Evolutionary conservation across 1,140 invertebrate species (phyloP).

Genomic region (Rhizoglyphus robini): DNA sequence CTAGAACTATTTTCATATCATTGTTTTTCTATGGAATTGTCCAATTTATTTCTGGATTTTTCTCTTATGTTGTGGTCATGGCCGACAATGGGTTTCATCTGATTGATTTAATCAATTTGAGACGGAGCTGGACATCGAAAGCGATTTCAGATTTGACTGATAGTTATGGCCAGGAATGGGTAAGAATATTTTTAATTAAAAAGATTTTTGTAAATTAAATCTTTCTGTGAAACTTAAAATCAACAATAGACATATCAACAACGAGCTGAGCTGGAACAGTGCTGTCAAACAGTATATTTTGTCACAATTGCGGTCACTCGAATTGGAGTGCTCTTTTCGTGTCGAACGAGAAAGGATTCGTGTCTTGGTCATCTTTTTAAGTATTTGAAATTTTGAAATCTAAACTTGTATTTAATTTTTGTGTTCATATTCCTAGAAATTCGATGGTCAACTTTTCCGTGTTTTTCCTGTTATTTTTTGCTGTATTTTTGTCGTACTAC

Average conservation of each 20-base stretch:
- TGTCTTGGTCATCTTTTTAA: constrained; percentile 49
- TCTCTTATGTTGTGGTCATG: constrained; percentile 45
- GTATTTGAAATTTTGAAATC: too few species aligned
- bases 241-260: constrained; percentile 39
- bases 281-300: constrained; percentile 54
- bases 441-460: constrained; percentile 55
- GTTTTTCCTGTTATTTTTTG: constrained; percentile 53
- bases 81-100: constrained; percentile 46
- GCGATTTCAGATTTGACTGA: constrained; percentile 43
- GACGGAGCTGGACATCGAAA: constrained; percentile 42
- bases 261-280: constrained; percentile 48
- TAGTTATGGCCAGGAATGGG: constrained; percentile 48
- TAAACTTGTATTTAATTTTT: too few species aligned
- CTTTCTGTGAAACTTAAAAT: too few species aligned
- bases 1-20: constrained; percentile 70
- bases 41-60: constrained; percentile 41
- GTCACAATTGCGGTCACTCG: constrained; percentile 52
- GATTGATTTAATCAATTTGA: constrained; percentile 36
- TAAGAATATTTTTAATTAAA: constrained; percentile 5
- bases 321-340: constrained; percentile 54
- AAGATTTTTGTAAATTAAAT: too few species aligned
- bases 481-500: constrained; percentile 51
- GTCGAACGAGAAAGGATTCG: constrained; percentile 49
- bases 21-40: constrained; percentile 43
- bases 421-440: constrained; percentile 35